Conservation (phyloP, 2,888 invertebrate species). For the Drosophila multiciliata region DNA sequence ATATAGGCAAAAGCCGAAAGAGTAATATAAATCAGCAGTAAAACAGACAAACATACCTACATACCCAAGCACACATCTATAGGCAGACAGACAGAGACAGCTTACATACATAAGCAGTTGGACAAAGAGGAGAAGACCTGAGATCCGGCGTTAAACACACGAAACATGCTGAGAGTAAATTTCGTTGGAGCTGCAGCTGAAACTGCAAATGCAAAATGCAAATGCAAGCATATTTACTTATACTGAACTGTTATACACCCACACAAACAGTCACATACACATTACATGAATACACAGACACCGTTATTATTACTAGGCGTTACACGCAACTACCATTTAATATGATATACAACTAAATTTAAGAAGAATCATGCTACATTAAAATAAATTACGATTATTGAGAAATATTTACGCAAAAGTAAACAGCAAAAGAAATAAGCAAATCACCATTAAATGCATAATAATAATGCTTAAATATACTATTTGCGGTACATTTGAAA, state of each 20-base stretch:
- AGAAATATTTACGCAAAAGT: constrained; percentile 29
- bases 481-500: constrained; percentile 7
- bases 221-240: constrained; percentile 58
- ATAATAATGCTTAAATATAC: constrained; percentile 7
- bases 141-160: constrained; percentile 6
- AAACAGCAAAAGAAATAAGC: neutral
- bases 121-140: constrained; percentile 1
- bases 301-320: constrained; percentile 58
- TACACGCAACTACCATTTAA: constrained; percentile 52
- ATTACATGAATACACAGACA: constrained; percentile 31
- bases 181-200: constrained; percentile 27
- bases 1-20: constrained; percentile 34
- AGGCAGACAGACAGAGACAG: constrained; percentile 15
- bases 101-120: constrained; percentile 5
- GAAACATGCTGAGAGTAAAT: constrained; percentile 22
- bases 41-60: constrained; percentile 10
- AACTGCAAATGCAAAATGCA: constrained; percentile 22
- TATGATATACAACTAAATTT: constrained; percentile 44
- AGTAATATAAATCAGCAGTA: constrained; percentile 23
- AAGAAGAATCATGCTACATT: constrained; percentile 29
- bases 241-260: constrained; percentile 65
- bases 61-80: constrained; percentile 6
- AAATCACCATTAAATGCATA: constrained; percentile 6
- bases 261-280: constrained; percentile 21
- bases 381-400: constrained; percentile 38